Percentiles rank a stretch among this genome's conserved stretches.
Conservation (phyloP, 53 echinoderm and acorn worm species). For the Astropecten irregularis region DNA sequence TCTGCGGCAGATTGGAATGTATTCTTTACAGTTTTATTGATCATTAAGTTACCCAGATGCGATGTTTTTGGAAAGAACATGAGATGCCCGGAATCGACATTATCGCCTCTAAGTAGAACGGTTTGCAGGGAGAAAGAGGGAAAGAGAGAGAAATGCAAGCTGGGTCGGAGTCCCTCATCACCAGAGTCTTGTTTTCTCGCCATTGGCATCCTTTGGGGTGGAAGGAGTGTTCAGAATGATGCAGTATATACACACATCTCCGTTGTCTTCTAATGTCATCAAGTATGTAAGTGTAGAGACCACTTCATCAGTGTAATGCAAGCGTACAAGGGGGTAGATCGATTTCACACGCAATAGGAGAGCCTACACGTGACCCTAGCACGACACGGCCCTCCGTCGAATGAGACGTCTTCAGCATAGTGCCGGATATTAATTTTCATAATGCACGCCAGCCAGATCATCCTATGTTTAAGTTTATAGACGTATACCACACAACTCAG, state of each 20-base stretch:
- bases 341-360: slow-evolving; percentile 8
- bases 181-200: slow-evolving; percentile 15
- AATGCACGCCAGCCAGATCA: slow-evolving; percentile 27
- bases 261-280: slow-evolving; percentile 31
- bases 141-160: too few relatives aligned
- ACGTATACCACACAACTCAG: not conserved
- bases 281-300: slow-evolving; percentile 11
- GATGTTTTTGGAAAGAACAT: too few relatives aligned
- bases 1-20: too few relatives aligned
- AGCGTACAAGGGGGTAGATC: slow-evolving; percentile 13
- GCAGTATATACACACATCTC: not conserved
- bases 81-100: too few relatives aligned
- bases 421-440: slow-evolving; percentile 38
- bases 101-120: too few relatives aligned
- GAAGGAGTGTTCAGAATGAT: not conserved
- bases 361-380: slow-evolving; percentile 32
- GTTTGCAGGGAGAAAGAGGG: too few relatives aligned
- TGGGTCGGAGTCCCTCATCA: slow-evolving; percentile 34
- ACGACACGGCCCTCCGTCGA: not conserved
- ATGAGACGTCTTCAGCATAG: slow-evolving; percentile 15
- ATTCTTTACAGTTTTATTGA: too few relatives aligned
- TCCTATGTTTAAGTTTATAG: slow-evolving; percentile 12
- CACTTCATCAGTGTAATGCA: slow-evolving; percentile 42
- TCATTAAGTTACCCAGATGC: too few relatives aligned
- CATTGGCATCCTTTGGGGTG: not conserved